phyloP scores from a whole-genome alignment of 2,888 invertebrate genomes.

The Celastrina argiolus region DNA sequence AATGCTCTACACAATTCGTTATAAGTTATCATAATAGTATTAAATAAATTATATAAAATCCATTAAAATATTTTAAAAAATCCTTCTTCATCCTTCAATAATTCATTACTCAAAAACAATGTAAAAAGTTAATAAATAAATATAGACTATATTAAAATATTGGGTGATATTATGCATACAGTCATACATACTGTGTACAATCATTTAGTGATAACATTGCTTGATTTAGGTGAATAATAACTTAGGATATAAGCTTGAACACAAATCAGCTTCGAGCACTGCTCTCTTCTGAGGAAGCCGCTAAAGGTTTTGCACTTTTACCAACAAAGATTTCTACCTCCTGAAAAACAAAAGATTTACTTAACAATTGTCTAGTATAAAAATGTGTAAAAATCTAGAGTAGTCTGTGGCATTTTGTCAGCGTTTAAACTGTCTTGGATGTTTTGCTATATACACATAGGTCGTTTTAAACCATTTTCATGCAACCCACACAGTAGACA shows the following conservation, averaged over 20 bases:
- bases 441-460: too few relatives aligned
- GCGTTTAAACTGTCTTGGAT: too few relatives aligned
- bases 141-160: slow-evolving; percentile 3
- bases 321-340: slow-evolving; percentile 72
- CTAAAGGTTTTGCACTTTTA: slow-evolving; percentile 46
- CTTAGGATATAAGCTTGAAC: neutral
- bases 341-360: slow-evolving; percentile 41
- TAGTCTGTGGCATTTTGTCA: too few relatives aligned
- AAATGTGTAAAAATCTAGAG: too few relatives aligned
- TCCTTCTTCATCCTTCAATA: neutral
- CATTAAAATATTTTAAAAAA: neutral
- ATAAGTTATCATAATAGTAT: neutral
- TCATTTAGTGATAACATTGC: neutral
- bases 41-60: neutral
- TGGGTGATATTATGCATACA: slow-evolving; percentile 11
- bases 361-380: neutral
- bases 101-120: neutral
- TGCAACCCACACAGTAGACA: too few relatives aligned
- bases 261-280: slow-evolving; percentile 55
- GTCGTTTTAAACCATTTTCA: too few relatives aligned
- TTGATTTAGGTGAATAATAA: neutral
- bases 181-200: neutral
- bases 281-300: slow-evolving; percentile 39
- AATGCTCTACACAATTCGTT: neutral
- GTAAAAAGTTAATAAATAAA: neutral